Base-by-base conservation (phyloP, 2,797 vertebrate genomes). In the Poeciliopsis presidionis region DNA sequence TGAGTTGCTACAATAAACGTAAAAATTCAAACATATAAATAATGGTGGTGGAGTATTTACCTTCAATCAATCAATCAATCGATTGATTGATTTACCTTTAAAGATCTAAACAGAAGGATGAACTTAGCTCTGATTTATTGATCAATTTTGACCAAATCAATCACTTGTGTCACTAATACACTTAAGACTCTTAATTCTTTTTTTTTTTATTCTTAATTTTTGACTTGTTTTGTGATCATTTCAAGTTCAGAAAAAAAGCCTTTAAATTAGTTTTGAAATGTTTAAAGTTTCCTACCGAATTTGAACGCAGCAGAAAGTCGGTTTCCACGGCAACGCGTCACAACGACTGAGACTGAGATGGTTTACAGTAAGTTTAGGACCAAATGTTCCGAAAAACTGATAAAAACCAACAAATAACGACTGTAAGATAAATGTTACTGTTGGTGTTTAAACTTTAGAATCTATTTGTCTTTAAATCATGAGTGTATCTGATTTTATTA, bases 291-390 rank as follows among this genome's bases (percentile, higher is more conserved):
- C 74, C 85, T 1, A 76, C 41, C n/a, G 49, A 14, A 0, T 14
- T 0, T 0, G 46, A 89, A 90, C 9, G 79, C 81, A 82, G 25
- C 84, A 22, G 0, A 43, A 1, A 18, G 0, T 55, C 43, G 20
- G 91, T 92, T 89, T 83, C 91, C 5, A 86, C 11, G 59, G 88
- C 75, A 92, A 92, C 92, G 63, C 0, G 5, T 9, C 63, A 67
- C 85, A 88, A 90, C 89, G 20, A 67, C 74, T n/a, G 5, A 47
- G 13, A 13, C n/a, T 61, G 80, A 46, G 80, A 94, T 94, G 93
- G 92, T 94, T 78, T 51, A 74, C 84, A 90, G 93, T 94, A 71
- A 93, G 93, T 91, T 65, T 0, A 5, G 14, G 33, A 8, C n/a
- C 0, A 43, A 76, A 39, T 3, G 0, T 12, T 33, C 4, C 4